Percentiles rank a stretch among this genome's conserved stretches.
Conservation (phyloP, 2,797 vertebrate genomes). For the Paratrypauchen microcephalus region DNA sequence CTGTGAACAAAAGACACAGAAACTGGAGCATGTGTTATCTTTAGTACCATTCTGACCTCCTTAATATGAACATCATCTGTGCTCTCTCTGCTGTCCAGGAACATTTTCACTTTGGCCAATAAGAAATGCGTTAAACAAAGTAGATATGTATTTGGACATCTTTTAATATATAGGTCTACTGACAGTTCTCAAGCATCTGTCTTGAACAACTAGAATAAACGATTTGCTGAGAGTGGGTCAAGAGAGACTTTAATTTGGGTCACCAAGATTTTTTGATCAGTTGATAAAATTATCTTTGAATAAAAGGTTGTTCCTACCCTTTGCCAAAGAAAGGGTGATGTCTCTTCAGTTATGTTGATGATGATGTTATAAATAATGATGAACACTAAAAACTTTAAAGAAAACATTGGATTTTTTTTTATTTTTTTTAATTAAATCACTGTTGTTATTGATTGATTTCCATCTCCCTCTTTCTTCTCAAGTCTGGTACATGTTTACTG, state of each 20-base stretch:
- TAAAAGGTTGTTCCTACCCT: neutral
- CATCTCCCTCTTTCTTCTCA: too few species aligned
- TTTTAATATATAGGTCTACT: too few species aligned
- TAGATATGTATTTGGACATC: neutral
- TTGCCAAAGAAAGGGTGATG: neutral
- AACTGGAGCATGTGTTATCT: slow-evolving; percentile 2
- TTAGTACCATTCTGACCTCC: neutral
- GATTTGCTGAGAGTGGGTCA: too few species aligned
- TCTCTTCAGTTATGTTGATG: neutral
- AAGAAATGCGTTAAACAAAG: neutral
- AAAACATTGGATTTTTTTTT: too few species aligned
- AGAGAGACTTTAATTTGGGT: too few species aligned
- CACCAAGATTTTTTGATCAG: too few species aligned
- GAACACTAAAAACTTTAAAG: too few species aligned
- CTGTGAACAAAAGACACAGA: neutral
- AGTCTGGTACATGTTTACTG: too few species aligned
- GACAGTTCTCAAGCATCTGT: too few species aligned
- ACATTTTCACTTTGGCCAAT: neutral
- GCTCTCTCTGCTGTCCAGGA: neutral
- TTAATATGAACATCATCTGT: neutral
- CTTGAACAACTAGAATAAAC: too few species aligned
- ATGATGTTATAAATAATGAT: neutral
- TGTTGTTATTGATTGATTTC: too few species aligned
- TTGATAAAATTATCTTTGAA: neutral
- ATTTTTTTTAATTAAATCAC: too few species aligned